Evolutionary conservation across 2,797 vertebrate genomes (phyloP).

Genomic region (Myripristis murdjan): DNA sequence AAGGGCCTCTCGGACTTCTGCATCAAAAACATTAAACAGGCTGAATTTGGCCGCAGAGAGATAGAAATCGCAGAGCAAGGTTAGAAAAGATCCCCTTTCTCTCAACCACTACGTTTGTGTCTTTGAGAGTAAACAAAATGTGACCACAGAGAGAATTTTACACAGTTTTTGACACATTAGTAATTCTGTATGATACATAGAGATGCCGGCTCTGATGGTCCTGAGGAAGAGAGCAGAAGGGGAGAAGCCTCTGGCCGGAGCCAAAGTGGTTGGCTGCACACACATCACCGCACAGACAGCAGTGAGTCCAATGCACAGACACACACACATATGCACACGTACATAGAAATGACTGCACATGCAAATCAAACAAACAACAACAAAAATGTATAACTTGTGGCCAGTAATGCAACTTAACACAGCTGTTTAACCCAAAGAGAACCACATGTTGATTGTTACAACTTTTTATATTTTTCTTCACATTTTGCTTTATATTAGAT

Average conservation of each 20-base stretch:
- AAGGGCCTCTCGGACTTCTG: constrained; percentile 98
- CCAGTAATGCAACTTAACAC: too few species aligned
- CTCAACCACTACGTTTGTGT: constrained; percentile 58
- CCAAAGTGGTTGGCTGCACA: constrained; percentile 98
- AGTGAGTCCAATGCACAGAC: constrained; percentile 82
- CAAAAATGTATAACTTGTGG: too few species aligned
- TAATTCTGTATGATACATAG: constrained; percentile 76
- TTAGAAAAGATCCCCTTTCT: constrained; percentile 77
- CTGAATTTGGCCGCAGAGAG: constrained; percentile 96
- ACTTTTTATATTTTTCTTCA: too few species aligned
- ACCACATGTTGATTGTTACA: too few species aligned
- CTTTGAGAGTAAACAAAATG: not conserved
- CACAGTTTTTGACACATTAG: not conserved
- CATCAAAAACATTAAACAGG: constrained; percentile 99
- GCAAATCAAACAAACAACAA: too few species aligned
- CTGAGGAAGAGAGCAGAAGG: constrained; percentile 98
- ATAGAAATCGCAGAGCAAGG: constrained; percentile 99
- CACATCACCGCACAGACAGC: constrained; percentile 99
- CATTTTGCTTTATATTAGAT: too few species aligned
- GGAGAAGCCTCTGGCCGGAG: constrained; percentile 97
- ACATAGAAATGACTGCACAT: not conserved
- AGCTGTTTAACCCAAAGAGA: too few species aligned
- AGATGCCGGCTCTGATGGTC: constrained; percentile 98
- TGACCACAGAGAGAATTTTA: too few species aligned
- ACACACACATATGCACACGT: not conserved